phyloP scores from a whole-genome alignment of 2,888 invertebrate species.

The Agapostemon virescens region DNA sequence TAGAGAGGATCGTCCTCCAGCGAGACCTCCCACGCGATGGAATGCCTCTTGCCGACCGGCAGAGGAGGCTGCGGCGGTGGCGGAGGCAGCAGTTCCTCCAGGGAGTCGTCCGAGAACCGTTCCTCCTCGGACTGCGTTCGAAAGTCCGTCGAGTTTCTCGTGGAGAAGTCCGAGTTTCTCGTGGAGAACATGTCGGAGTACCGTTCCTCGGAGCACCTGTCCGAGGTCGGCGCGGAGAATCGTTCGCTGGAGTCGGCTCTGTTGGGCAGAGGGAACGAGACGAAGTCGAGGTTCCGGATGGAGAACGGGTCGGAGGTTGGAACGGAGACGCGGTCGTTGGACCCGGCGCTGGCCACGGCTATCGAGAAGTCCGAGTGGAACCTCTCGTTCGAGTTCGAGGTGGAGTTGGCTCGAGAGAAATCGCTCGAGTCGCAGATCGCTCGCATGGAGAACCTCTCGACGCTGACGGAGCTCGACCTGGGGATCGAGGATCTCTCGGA shows the following conservation, averaged over 20 bases:
- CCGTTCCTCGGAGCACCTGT: conserved; percentile 75
- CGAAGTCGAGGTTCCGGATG: conserved; percentile 76
- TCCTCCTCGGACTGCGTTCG: conserved; percentile 81
- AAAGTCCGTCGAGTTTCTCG: conserved; percentile 78
- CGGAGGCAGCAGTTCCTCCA: conserved; percentile 88
- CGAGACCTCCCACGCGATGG: conserved; percentile 94
- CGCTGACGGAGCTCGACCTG: conserved; percentile 77
- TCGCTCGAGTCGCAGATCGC: conserved; percentile 79
- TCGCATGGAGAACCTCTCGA: conserved; percentile 78
- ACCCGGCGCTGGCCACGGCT: conserved; percentile 78
- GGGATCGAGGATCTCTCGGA: conserved; percentile 78
- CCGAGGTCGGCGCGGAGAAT: conserved; percentile 73
- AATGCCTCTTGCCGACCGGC: conserved; percentile 85
- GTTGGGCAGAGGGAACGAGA: conserved; percentile 72
- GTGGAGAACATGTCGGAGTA: conserved; percentile 78
- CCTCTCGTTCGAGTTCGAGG: conserved; percentile 78
- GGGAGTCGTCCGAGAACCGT: conserved; percentile 91
- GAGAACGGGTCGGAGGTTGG: conserved; percentile 78
- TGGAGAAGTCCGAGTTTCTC: conserved; percentile 76
- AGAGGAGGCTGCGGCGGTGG: conserved; percentile 85
- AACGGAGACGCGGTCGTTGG: conserved; percentile 78
- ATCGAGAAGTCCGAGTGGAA: conserved; percentile 79
- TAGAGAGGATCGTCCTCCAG: conserved; percentile 87
- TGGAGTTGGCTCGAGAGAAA: conserved; percentile 78
- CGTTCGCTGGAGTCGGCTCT: conserved; percentile 73